phyloP scores from a whole-genome alignment of 2,797 vertebrate genomes.

The Fringilla coelebs region DNA sequence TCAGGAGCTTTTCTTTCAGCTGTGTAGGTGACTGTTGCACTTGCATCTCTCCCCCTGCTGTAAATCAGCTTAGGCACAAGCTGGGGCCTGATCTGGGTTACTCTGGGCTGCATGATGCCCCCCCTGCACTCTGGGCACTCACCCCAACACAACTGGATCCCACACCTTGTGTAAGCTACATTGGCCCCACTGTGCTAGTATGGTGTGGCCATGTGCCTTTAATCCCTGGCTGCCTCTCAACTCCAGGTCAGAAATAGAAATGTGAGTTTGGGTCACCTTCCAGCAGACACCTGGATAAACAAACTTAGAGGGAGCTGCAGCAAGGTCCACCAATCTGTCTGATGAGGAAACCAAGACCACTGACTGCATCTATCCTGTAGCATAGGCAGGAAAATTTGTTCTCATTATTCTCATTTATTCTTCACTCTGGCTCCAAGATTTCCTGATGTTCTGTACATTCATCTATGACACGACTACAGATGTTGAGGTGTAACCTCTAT shows the following conservation, averaged over 20 bases:
- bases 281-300: neutral
- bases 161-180: rapidly evolving
- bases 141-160: rapidly evolving
- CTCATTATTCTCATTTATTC: neutral
- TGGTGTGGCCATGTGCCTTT: neutral
- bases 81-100: rapidly evolving
- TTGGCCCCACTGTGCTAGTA: too few species aligned
- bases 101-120: neutral
- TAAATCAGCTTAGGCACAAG: neutral
- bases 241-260: neutral
- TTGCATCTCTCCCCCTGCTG: neutral
- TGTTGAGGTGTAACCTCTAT: neutral
- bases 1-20: neutral
- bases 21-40: neutral
- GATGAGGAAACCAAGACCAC: neutral
- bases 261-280: neutral
- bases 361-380: neutral
- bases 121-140: rapidly evolving
- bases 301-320: neutral
- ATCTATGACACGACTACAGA: neutral
- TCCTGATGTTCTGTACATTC: neutral
- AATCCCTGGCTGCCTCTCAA: neutral
- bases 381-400: neutral
- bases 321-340: neutral
- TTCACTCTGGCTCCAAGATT: neutral